Base-by-base conservation (phyloP, 2,888 invertebrate species). In the Idaea straminata region DNA sequence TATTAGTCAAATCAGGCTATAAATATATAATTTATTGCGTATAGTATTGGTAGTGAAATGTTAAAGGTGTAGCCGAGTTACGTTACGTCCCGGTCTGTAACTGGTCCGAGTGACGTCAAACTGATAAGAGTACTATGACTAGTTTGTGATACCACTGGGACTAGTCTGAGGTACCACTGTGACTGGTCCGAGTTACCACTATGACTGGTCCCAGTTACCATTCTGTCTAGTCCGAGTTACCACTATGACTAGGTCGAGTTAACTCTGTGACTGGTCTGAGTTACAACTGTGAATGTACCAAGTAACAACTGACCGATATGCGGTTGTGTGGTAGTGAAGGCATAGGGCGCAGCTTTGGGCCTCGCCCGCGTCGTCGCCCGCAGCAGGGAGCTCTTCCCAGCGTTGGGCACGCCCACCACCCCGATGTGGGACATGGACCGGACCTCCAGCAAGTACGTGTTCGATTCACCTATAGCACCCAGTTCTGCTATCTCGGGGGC, bases 351-450 rank as follows among this genome's bases (percentile, higher is more conserved):
- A 1, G 99, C 96, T 81, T 97, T 97, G 0, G 99, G 98, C 59
- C 96, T 93, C 0, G 99, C 98, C 62, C 98, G 89, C 0, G 97
- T 96, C 61, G 98, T 94, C 0, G 98, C 97, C 65, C 97, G 93
- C 0, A 99, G 92, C 0, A 99, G 86, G 0, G 98, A 97, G 81
- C 98, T 98, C 90, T 99, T 99, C 0, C 99, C 99, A 4, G 98
- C 98, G 89, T 99, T 99, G 10, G 99, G 99, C 79, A 96, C 95
- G 0, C 92, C 92, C 0, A 91, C 76, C 0, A 92, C 81, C n/a
- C 99, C 99, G 67, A 98, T 94, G 85, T 99, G 97, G 0, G 99
- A 99, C 95, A 99, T 98, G 57, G 97, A 96, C 64, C 96, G 95
- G 64, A 99, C 92, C 89, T 99, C 99, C 7, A 99, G 82, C 0